These are phyloP conservation scores for Brachyopa scutellaris DNA, from an alignment of 2,888 invertebrate genomes.

Conservation along the genomic window DNA sequence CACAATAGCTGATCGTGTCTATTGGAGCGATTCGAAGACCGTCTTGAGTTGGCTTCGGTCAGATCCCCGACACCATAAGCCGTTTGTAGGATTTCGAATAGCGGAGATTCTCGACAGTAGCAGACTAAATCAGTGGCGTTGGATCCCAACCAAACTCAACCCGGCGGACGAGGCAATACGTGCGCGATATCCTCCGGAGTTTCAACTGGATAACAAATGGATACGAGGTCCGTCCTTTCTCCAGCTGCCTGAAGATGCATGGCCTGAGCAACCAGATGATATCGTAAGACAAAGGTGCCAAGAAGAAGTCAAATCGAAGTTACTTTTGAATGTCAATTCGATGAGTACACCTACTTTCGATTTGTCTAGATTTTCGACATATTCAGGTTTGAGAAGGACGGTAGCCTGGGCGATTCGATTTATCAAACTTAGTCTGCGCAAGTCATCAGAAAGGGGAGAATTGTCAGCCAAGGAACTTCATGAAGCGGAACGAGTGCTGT, in stretches of 20 bases:
- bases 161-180: background rate
- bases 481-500: background rate
- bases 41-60: conserved; percentile 21
- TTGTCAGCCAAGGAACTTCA: background rate
- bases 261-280: conserved; percentile 4
- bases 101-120: conserved; percentile 10
- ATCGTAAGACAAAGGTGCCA: background rate
- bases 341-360: background rate
- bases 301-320: background rate
- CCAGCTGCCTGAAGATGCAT: background rate
- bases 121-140: conserved; percentile 20
- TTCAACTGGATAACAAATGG: too few species aligned
- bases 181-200: too few species aligned
- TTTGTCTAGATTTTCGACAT: background rate
- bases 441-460: background rate
- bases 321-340: background rate
- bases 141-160: too few species aligned
- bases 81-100: conserved; percentile 4
- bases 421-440: background rate
- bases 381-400: background rate
- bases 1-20: background rate
- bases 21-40: conserved; percentile 30
- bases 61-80: conserved; percentile 21
- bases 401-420: background rate
- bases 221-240: background rate